phyloP scores from a whole-genome alignment of 2,113 vertebrate species.

The Brevimyrus niger region DNA sequence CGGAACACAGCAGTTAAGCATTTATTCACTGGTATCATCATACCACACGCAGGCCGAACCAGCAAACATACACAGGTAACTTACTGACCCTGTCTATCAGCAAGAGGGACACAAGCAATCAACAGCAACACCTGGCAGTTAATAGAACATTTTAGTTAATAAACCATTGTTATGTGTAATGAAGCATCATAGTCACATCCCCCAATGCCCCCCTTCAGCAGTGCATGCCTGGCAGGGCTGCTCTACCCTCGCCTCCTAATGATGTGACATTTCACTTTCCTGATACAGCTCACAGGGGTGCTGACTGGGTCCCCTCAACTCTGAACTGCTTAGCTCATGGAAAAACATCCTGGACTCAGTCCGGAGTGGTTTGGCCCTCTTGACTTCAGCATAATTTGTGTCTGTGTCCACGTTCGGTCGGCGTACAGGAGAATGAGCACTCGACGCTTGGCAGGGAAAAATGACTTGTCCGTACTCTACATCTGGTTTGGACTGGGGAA shows the following conservation, averaged over 20 bases:
- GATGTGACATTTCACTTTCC: no score
- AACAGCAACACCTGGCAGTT: background rate
- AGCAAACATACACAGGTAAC: background rate
- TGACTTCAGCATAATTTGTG: background rate
- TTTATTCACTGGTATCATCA: background rate
- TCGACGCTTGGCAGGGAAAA: background rate
- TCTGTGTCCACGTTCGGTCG: background rate
- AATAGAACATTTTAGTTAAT: background rate
- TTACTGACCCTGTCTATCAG: background rate
- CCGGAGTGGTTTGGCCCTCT: background rate
- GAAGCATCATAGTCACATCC: background rate
- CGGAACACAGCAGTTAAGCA: background rate
- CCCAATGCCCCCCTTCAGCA: no score
- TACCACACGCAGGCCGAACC: background rate
- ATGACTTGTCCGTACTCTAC: background rate
- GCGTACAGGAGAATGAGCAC: background rate
- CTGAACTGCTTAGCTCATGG: no score
- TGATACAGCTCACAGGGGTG: no score
- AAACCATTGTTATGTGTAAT: background rate
- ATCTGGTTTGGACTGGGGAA: background rate
- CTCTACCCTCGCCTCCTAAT: no score
- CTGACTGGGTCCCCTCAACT: no score
- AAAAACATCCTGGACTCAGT: background rate
- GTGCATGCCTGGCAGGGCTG: no score
- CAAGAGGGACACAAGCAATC: background rate